phyloP scores from a whole-genome alignment of 2,797 vertebrate genomes.

The Helostoma temminkii region DNA sequence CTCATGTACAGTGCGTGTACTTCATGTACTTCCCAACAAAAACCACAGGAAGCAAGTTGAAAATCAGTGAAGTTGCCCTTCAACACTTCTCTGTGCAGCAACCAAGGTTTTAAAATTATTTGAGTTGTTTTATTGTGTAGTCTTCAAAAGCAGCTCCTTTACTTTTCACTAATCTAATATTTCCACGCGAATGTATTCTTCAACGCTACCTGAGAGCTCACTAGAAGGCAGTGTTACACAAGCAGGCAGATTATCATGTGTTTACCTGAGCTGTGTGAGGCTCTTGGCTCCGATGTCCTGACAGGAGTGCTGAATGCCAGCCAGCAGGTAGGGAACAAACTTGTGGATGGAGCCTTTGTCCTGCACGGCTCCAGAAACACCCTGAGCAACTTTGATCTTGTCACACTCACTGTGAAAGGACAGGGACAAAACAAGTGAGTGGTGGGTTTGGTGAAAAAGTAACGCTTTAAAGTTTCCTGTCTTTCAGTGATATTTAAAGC shows the following conservation, averaged over 20 bases:
- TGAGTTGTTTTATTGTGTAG: too few species aligned
- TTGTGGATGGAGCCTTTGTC: constrained; percentile 99
- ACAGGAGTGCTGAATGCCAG: constrained; percentile 96
- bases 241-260: neutral
- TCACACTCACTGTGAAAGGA: constrained; percentile 89
- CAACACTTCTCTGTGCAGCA: too few species aligned
- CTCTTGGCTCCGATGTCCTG: constrained; percentile 98
- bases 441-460: neutral
- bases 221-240: too few species aligned
- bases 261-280: constrained; percentile 94
- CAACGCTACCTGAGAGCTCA: neutral
- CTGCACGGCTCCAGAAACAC: constrained; percentile 96
- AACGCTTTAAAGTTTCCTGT: neutral
- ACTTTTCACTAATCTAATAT: neutral
- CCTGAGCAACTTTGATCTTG: constrained; percentile 98
- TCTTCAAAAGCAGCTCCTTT: neutral
- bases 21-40: too few species aligned
- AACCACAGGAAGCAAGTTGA: too few species aligned
- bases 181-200: too few species aligned
- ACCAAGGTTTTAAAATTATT: too few species aligned
- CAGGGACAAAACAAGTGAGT: neutral
- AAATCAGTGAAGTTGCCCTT: too few species aligned
- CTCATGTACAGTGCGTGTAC: too few species aligned
- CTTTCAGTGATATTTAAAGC: neutral
- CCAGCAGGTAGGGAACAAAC: constrained; percentile 96